Base-by-base conservation (phyloP, 2,797 vertebrate species). In the Enoplosus armatus region DNA sequence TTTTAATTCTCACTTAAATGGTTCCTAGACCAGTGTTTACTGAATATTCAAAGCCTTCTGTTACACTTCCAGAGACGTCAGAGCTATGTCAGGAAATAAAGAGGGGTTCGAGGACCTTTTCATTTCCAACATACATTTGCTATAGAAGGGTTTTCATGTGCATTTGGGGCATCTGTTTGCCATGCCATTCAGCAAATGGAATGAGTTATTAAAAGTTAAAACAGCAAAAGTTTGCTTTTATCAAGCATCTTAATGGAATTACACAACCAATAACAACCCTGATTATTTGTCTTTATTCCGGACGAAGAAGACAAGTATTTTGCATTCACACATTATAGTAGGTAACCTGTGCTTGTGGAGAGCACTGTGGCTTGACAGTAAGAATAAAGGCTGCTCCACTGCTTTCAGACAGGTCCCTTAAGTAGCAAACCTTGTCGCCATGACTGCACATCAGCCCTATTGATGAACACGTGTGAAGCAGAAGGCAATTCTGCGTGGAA, bases 31-130 rank as follows among this genome's bases (percentile, higher is more conserved):
- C 80, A 73, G 81, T 81, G 78, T 91, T 90, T 91, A 80, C 79
- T 91, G 89, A 94, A 91, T 93, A 91, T 94, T 92, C 87, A 92
- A 68, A 75, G 81, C 89, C 93, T 90, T 86, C 90, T 92, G 92
- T 88, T 81, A 12, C 66, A 77, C 79, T 87, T 82, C 78, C 71
- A 68, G 39, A 85, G 48, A 87, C 78, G 85, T 82, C 78, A 76
- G 62, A 72, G 47, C 63, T 59, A 22, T 82, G 66, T 66, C 55
- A 56, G 56, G 69, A 87, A 83, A 58, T 77, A 73, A 86, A 85
- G 70, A 72, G 58, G 39, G 62, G 12, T 56, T 70, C 65, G n/a
- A 77, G 45, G 62, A 80, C 54, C 64, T 79, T 84, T 88, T 80
- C 41, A 47, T 75, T 70, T 82, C 54, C 10, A 72, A 20, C 43